Percentiles rank a stretch among this genome's conserved stretches.
Conservation (phyloP, 2,113 vertebrate genomes). For the Rhynchomys soricoides region DNA sequence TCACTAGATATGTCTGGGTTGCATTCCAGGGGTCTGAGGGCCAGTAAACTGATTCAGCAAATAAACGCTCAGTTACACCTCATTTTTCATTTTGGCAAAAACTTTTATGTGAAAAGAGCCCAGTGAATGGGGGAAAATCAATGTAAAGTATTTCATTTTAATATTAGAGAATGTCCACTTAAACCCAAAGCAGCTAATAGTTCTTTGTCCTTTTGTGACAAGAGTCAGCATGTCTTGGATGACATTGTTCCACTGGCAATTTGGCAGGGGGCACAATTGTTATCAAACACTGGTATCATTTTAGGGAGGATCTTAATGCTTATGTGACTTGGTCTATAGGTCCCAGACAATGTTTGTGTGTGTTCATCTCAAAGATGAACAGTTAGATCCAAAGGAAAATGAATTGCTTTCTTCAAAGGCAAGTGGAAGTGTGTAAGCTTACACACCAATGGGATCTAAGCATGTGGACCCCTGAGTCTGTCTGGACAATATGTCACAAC, state of each 20-base stretch:
- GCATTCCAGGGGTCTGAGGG: background rate
- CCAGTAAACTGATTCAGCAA: constrained; percentile 1
- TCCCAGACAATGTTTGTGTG: background rate
- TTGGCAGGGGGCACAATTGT: too few species aligned
- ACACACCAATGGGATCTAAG: background rate
- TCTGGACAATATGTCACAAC: background rate
- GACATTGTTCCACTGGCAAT: background rate
- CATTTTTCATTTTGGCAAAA: background rate
- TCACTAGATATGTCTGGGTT: background rate
- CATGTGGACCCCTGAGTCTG: background rate
- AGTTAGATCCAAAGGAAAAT: background rate
- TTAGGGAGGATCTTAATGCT: background rate
- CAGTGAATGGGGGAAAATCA: background rate
- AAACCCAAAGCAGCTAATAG: background rate
- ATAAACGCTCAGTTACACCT: constrained; percentile 4
- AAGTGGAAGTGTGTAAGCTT: background rate
- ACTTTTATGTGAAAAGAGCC: background rate
- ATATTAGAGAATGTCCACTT: background rate
- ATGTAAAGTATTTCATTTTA: background rate
- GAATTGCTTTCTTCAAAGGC: background rate
- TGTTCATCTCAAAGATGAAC: constrained; percentile 7
- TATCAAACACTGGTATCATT: background rate
- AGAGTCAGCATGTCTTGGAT: background rate
- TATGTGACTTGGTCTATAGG: background rate
- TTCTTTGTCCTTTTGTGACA: background rate